Conservation (phyloP, 2,888 invertebrate genomes). For the Taphrorychus bicolor region DNA sequence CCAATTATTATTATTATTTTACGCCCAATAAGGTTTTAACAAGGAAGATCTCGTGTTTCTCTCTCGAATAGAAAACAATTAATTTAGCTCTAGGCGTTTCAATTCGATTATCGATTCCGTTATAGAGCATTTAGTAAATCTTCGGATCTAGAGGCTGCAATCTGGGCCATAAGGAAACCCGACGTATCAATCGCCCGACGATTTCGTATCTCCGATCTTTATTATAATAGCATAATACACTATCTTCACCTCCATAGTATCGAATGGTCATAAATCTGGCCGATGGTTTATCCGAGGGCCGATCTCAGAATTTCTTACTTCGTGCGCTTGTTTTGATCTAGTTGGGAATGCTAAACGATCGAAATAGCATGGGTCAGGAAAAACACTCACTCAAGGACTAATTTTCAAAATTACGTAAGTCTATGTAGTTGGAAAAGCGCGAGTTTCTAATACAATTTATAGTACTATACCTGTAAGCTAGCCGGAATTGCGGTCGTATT, state of each 20-base stretch:
- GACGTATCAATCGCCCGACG: background rate
- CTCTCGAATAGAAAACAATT: background rate
- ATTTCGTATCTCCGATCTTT: constrained; percentile 7
- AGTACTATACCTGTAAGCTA: constrained; percentile 18
- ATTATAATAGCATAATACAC: constrained; percentile 9
- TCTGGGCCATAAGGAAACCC: constrained; percentile 1
- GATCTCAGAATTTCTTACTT: constrained; percentile 23
- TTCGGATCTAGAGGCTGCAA: background rate
- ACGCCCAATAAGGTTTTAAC: background rate
- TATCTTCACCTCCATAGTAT: background rate
- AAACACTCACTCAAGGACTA: no score
- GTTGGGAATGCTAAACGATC: background rate
- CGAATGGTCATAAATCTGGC: constrained; percentile 1
- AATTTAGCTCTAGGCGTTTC: background rate
- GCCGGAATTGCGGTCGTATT: constrained; percentile 14
- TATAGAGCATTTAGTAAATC: background rate
- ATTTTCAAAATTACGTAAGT: no score
- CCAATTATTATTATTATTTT: background rate
- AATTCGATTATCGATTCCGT: constrained; percentile 3
- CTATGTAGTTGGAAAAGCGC: background rate
- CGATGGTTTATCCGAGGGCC: constrained; percentile 15
- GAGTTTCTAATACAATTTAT: background rate
- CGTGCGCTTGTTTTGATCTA: constrained; percentile 26
- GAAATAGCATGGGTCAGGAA: no score
- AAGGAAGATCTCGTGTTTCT: no score